Percentiles rank a stretch among this genome's conserved stretches.
phyloP scores from a whole-genome alignment of 2,797 vertebrate genomes.

The Potorous gilbertii region DNA sequence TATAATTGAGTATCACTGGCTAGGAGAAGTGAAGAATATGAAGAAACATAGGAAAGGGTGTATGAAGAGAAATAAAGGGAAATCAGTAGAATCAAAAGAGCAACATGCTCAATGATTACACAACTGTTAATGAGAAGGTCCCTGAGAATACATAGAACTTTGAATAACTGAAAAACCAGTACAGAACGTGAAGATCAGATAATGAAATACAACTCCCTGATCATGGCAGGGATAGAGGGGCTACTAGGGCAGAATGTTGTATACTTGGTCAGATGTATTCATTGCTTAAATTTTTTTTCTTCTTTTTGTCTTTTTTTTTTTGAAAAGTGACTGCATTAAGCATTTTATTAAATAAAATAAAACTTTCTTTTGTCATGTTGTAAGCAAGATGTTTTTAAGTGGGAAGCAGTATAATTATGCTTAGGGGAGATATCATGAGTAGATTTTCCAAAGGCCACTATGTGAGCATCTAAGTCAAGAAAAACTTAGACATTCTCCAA shows the following conservation, averaged over 20 bases:
- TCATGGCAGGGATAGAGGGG: not conserved
- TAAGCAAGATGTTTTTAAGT: not conserved
- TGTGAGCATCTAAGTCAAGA: not conserved
- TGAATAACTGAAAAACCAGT: not conserved
- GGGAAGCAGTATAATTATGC: not conserved
- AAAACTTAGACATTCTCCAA: not conserved
- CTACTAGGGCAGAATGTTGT: not conserved
- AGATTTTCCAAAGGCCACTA: not conserved
- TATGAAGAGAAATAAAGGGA: not conserved
- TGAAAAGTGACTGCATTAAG: not conserved
- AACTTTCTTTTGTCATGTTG: not conserved
- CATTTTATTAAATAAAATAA: not conserved
- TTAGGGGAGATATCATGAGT: not conserved
- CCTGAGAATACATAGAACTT: not conserved
- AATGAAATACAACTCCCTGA: not conserved
- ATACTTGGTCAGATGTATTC: not conserved
- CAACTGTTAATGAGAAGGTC: not conserved
- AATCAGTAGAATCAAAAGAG: not conserved
- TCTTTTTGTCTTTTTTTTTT: not conserved
- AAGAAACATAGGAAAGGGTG: not conserved
- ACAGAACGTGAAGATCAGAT: not conserved
- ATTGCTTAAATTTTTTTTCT: not conserved
- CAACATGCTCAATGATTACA: not conserved
- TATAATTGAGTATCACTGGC: not conserved
- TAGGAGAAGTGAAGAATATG: not conserved